A percentile compares a stretch with the other conserved stretches of the same genome.
phyloP scores from a whole-genome alignment of 2,888 invertebrate species.

The Miltochrista miniata region DNA sequence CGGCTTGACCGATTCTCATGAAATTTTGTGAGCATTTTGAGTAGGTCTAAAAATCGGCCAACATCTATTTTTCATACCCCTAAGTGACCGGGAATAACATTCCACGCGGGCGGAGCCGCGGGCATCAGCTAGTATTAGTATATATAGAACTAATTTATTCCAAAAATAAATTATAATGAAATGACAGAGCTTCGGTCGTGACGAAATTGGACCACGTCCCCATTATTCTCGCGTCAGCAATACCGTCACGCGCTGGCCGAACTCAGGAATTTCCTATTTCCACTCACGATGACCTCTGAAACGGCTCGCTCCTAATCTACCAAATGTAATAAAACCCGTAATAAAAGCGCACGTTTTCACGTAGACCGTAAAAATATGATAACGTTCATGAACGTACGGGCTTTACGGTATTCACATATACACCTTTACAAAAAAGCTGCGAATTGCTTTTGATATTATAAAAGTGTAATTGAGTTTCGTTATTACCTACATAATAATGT shows the following conservation, averaged over 20 bases:
- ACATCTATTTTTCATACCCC: too few relatives aligned
- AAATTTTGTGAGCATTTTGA: too few relatives aligned
- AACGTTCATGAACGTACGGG: constrained; percentile 71
- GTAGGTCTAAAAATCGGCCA: too few relatives aligned
- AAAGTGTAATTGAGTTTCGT: constrained; percentile 6
- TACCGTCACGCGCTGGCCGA: constrained; percentile 32
- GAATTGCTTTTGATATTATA: constrained; percentile 18
- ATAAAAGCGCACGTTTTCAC: constrained; percentile 79
- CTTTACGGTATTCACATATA: constrained; percentile 24
- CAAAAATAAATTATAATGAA: too few relatives aligned
- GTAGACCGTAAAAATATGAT: constrained; percentile 81
- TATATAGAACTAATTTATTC: too few relatives aligned
- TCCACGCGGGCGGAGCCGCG: too few relatives aligned
- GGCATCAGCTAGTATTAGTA: too few relatives aligned
- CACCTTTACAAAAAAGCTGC: constrained; percentile 27
- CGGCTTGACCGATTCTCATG: too few relatives aligned
- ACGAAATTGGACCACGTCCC: constrained; percentile 26
- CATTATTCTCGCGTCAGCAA: constrained; percentile 31
- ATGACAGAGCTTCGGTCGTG: constrained; percentile 14
- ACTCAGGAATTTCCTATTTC: constrained; percentile 57
- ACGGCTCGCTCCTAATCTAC: constrained; percentile 68
- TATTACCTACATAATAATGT: neutral
- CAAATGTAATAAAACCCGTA: constrained; percentile 76
- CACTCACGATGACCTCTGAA: constrained; percentile 45
- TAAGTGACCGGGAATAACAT: too few relatives aligned